Evolutionary conservation across 2,888 invertebrate genomes (phyloP).

Genomic region (Selenia dentaria): DNA sequence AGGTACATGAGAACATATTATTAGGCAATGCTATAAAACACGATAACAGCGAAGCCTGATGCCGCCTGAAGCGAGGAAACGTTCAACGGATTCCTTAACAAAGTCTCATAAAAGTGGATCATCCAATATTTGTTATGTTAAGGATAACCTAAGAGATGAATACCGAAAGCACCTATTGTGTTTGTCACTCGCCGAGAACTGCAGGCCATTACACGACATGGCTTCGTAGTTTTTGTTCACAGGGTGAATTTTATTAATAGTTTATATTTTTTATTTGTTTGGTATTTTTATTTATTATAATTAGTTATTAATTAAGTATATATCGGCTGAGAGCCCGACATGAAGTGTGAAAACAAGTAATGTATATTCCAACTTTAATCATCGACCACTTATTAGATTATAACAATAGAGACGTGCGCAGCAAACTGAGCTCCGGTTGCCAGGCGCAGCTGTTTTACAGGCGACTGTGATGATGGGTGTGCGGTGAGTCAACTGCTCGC

Average conservation of each 20-base stretch:
- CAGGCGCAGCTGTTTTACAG: too few species aligned
- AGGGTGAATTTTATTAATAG: conserved; percentile 27
- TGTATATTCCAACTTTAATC: too few species aligned
- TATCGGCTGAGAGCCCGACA: too few species aligned
- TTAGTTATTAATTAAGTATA: too few species aligned
- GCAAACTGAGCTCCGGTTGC: too few species aligned
- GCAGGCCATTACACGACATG: not conserved
- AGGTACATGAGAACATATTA: not conserved
- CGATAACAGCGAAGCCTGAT: not conserved
- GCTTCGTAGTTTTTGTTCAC: conserved; percentile 11
- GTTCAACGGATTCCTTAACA: conserved; percentile 12
- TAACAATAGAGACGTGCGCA: too few species aligned
- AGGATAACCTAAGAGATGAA: conserved; percentile 31
- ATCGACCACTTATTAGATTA: too few species aligned
- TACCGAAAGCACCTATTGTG: conserved; percentile 61
- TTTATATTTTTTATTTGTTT: too few species aligned
- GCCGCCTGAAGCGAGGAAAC: not conserved
- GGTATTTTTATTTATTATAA: too few species aligned
- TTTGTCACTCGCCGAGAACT: not conserved
- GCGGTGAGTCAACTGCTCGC: too few species aligned
- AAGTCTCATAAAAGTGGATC: conserved; percentile 26
- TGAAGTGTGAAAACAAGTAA: too few species aligned
- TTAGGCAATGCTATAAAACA: not conserved
- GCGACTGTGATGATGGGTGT: too few species aligned
- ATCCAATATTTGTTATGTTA: conserved; percentile 56